Percentiles rank a stretch among this genome's conserved stretches.
phyloP scores from a whole-genome alignment of 2,888 invertebrate species.

The Eupithecia subumbrata region DNA sequence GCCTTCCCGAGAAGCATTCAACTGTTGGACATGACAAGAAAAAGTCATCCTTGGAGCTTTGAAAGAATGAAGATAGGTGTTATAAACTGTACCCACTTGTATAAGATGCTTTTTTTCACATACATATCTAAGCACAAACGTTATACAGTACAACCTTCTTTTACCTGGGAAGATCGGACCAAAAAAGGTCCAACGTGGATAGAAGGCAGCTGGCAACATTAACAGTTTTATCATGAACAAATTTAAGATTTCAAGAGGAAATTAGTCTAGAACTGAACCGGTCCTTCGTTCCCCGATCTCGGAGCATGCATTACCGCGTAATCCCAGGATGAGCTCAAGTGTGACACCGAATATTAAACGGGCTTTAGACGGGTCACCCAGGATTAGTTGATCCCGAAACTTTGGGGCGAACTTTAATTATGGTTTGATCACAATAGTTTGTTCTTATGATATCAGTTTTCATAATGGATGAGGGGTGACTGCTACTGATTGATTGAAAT shows the following conservation, averaged over 20 bases:
- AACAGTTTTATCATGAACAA: not conserved
- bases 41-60: too few relatives aligned
- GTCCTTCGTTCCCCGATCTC: constrained; percentile 29
- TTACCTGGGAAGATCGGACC: not conserved
- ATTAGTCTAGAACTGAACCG: constrained; percentile 17
- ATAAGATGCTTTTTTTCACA: too few relatives aligned
- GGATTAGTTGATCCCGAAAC: constrained; percentile 68
- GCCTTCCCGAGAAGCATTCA: not conserved
- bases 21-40: not conserved
- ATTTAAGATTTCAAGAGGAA: not conserved
- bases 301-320: constrained; percentile 63
- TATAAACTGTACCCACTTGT: not conserved
- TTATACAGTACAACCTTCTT: not conserved
- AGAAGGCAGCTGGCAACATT: not conserved
- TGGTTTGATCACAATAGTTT: constrained; percentile 58
- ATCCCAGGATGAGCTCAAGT: constrained; percentile 70
- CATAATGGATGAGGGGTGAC: constrained; percentile 3
- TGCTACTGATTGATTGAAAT: not conserved
- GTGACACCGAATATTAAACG: constrained; percentile 76
- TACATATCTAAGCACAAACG: not conserved
- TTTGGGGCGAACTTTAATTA: constrained; percentile 67
- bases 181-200: not conserved
- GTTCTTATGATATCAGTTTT: constrained; percentile 29
- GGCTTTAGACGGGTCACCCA: constrained; percentile 66
- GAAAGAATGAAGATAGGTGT: too few relatives aligned